Evolutionary conservation across 2,888 invertebrate genomes (phyloP).

Genomic region (Beris chalybata): DNA sequence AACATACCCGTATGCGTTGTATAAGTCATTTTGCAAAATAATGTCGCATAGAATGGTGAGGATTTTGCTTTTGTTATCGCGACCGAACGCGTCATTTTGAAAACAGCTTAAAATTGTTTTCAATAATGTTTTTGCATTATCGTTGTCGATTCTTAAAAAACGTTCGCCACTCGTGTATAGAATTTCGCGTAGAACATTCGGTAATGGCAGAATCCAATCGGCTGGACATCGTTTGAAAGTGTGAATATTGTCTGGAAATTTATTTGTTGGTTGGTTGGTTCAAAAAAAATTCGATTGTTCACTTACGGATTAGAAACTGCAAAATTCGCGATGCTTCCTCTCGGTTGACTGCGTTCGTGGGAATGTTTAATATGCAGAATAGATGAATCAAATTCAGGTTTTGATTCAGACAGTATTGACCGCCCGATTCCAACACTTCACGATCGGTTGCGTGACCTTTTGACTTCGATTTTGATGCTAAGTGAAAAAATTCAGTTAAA

Average conservation of each 20-base stretch:
- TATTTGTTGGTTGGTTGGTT: not conserved
- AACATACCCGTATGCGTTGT: conserved; percentile 49
- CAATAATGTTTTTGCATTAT: conserved; percentile 48
- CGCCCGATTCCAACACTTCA: conserved; percentile 54
- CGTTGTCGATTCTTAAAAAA: conserved; percentile 42
- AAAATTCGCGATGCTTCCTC: conserved; percentile 35
- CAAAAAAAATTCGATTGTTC: not conserved
- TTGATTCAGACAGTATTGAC: conserved; percentile 58
- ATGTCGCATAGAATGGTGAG: conserved; percentile 58
- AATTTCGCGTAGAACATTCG: conserved; percentile 44
- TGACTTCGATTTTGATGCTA: conserved; percentile 49
- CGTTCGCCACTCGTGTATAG: conserved; percentile 44
- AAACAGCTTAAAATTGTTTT: conserved; percentile 45
- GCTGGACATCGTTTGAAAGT: conserved; percentile 16
- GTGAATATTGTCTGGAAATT: conserved; percentile 9
- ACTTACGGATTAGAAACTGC: conserved; percentile 39
- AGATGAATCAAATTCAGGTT: conserved; percentile 61
- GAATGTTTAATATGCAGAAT: conserved; percentile 56
- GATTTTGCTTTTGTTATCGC: conserved; percentile 51
- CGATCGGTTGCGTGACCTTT: conserved; percentile 54
- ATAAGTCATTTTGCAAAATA: conserved; percentile 54
- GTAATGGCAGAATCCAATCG: conserved; percentile 14
- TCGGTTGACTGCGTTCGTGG: conserved; percentile 34
- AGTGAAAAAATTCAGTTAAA: not conserved
- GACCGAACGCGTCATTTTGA: conserved; percentile 43